A percentile compares a stretch with the other conserved stretches of the same genome.
Conservation (phyloP, 1,140 invertebrate species). For the Ceratina australensis region DNA sequence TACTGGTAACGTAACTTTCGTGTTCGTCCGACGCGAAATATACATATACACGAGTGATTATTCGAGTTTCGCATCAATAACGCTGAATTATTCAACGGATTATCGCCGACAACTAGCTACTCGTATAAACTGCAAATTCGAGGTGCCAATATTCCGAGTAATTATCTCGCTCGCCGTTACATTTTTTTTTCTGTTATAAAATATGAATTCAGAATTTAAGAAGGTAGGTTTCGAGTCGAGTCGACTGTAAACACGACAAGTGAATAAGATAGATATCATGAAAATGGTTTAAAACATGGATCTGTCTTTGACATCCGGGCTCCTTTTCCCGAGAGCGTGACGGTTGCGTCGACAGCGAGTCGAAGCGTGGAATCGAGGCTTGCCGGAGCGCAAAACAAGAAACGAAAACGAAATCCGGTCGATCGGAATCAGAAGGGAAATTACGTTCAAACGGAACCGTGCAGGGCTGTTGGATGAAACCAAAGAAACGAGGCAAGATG, state of each 20-base stretch:
- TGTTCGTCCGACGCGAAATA: too few species aligned
- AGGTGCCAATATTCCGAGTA: not conserved
- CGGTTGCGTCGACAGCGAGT: not conserved
- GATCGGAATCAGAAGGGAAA: slow-evolving; percentile 56
- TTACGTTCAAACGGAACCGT: slow-evolving; percentile 56
- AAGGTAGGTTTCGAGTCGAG: not conserved
- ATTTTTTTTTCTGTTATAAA: not conserved
- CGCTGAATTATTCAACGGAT: slow-evolving; percentile 11
- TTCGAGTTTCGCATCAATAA: slow-evolving; percentile 22
- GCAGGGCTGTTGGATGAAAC: not conserved
- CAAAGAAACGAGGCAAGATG: not conserved
- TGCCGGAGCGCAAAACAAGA: slow-evolving; percentile 58
- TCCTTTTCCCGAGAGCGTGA: not conserved
- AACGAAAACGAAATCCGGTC: slow-evolving; percentile 60
- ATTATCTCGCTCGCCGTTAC: not conserved
- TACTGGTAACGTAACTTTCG: not conserved
- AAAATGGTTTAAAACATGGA: slow-evolving; percentile 12
- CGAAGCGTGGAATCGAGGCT: slow-evolving; percentile 20
- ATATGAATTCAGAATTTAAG: not conserved
- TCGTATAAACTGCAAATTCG: not conserved
- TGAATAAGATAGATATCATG: slow-evolving; percentile 22
- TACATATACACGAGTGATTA: not conserved
- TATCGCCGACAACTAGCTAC: not conserved
- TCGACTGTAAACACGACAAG: slow-evolving; percentile 12
- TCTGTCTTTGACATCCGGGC: not conserved